phyloP scores from a whole-genome alignment of 2,888 invertebrate genomes.

The Heteropelma amictum region DNA sequence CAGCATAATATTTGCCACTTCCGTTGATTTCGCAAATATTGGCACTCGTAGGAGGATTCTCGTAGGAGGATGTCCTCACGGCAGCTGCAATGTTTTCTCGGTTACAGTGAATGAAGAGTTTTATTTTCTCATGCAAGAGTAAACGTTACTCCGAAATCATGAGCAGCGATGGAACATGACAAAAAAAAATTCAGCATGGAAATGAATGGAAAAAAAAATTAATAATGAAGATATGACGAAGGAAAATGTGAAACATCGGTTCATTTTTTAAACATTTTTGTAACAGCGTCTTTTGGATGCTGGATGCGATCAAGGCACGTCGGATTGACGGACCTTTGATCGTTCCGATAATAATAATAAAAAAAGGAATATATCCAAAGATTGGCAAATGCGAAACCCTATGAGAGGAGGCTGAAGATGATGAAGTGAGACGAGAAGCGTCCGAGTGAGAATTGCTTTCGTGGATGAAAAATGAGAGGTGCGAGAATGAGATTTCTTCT shows the following conservation, averaged over 20 bases:
- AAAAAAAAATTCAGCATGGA: neutral
- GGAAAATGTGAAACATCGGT: too few relatives aligned
- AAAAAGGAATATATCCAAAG: too few relatives aligned
- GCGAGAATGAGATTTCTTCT: conserved; percentile 34
- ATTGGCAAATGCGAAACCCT: too few relatives aligned
- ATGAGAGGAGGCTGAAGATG: neutral
- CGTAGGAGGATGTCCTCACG: conserved; percentile 57
- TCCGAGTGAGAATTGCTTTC: neutral
- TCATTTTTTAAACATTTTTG: too few relatives aligned
- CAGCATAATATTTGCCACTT: conserved; percentile 56
- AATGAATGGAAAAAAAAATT: too few relatives aligned
- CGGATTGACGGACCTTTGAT: too few relatives aligned
- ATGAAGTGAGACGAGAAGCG: conserved; percentile 5
- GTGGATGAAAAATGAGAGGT: conserved; percentile 22
- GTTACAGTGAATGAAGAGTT: conserved; percentile 6
- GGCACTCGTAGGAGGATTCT: conserved; percentile 60
- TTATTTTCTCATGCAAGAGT: conserved; percentile 1
- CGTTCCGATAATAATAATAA: too few relatives aligned
- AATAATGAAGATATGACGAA: too few relatives aligned
- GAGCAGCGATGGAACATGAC: neutral
- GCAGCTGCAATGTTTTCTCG: neutral
- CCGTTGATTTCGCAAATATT: conserved; percentile 67
- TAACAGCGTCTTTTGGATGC: too few relatives aligned
- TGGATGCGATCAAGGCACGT: too few relatives aligned
- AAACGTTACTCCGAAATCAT: neutral